Base-by-base conservation (phyloP, 2,113 vertebrate genomes). In the Ammospiza caudacuta region DNA sequence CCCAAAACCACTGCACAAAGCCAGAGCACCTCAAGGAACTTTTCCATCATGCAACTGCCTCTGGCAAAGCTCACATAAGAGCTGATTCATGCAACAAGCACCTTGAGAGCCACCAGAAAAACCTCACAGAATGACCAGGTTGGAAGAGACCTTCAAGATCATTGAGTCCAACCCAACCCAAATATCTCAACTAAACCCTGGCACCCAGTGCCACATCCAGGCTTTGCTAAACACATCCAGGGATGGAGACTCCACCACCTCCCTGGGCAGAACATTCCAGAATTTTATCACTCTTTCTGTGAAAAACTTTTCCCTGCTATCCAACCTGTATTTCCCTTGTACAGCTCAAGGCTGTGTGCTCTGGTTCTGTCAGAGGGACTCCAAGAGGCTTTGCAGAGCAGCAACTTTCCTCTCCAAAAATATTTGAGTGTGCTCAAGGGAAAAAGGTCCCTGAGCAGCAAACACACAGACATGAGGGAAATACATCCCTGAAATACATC, bases 1-100 rank as follows among this genome's bases (percentile, higher is more conserved):
- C 41, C 35, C 7, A 3, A 51, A 83, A 19, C 12, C 29, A 7
- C 0, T 0, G 0, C 15, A 67, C 54, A 57, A 87, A 64, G 41
- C 68, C 82, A 47, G 59, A 64, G 3, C 14, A 6, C 44, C 74
- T 22, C 14, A 5, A 69, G 54, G 11, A 83, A 59, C 14, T 51
- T 7, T 63, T 23, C 81, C 25, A 27, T 11, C 28, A 4, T 2
- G 13, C n/a, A 44, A 8, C 78, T 66, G 44, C 57, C 70, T 70
- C 49, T 28, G 29, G 51, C 33, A 89, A 27, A 87, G 41, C n/a
- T 47, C 79, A 9, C 52, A 35, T 35, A 35, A 35, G 35, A 28
- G 47, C 3, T 6, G 2, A 80, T 23, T 89, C 59, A 84, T 93
- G 67, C 51, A 73, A 39, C 31, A 7, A 75, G 16, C 54, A 55